Base-by-base conservation (phyloP, 2,113 vertebrate genomes). In the Nycticryphes semicollaris region DNA sequence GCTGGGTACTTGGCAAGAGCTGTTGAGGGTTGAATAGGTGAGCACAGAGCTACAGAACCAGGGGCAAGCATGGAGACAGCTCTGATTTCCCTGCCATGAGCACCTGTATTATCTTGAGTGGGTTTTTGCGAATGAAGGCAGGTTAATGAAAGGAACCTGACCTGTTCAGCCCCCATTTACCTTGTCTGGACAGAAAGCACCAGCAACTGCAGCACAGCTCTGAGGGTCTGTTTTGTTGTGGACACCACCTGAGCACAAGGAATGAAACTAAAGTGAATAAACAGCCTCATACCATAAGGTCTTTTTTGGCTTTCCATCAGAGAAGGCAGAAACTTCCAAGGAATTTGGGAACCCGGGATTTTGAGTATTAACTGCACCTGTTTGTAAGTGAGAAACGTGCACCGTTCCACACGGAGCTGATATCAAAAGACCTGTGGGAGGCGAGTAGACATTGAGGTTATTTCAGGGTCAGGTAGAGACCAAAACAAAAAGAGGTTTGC, bases 341-440 rank as follows among this genome's bases (percentile, higher is more conserved):
- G 92, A 78, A 94, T 89, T 93, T 95, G 90, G 95, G 94, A 97
- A 91, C 87, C 72, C 2, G 21, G 95, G 94, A 93, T 96, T 96
- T 77, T 3, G 53, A 90, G 88, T 96, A 96, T 97, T 96, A 97
- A 94, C 94, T 92, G 93, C 84, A 94, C 87, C 66, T 89, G 94
- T 91, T 96, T 97, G 81, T 75, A 94, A 96, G 93, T 95, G 86
- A 74, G 95, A 93, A 94, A 91, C 94, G 73, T 95, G 72, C 87
- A 66, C 54, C 5, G 2, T 91, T 95, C 95, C 88, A 45, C 88
- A 84, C 94, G 96, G 89, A 97, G 90, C 86, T 82, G 62, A 67
- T 97, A 97, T 97, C 96, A 97, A 97, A 97, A 97, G 96, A 91
- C 90, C 81, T 78, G 27, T 79, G 94, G 88, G 94, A 97, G 89